phyloP scores from a whole-genome alignment of 1,140 invertebrate species.

The Drosophila biarmipes region DNA sequence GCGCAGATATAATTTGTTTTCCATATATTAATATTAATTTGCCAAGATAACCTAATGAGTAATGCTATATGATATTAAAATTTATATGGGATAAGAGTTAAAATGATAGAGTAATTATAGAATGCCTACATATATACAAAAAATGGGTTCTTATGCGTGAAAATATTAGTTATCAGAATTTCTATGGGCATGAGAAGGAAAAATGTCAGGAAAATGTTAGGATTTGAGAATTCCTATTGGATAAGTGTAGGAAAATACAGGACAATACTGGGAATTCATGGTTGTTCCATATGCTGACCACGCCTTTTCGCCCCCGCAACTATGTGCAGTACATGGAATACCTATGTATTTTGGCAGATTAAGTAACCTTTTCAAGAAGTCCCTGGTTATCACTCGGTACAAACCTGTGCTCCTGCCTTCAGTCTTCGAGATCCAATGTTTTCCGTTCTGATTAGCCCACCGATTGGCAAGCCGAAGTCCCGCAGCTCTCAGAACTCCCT shows the following conservation, averaged over 20 bases:
- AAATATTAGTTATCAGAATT: no score
- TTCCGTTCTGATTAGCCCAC: constrained; percentile 2
- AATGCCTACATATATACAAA: neutral
- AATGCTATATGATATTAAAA: no score
- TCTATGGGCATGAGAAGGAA: no score
- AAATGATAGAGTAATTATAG: no score
- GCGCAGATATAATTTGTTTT: no score
- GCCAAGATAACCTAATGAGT: neutral
- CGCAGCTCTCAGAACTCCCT: neutral
- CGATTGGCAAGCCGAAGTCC: neutral
- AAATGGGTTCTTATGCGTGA: no score
- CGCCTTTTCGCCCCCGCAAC: constrained; percentile 2
- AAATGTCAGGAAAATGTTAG: no score
- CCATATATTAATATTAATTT: neutral
- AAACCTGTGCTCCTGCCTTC: constrained; percentile 25
- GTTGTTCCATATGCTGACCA: neutral
- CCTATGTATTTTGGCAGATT: neutral
- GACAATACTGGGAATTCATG: neutral
- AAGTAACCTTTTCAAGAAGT: no score
- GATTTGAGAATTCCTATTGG: no score
- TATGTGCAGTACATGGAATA: no score
- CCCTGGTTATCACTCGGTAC: neutral
- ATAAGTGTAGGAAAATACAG: no score
- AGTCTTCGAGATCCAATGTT: constrained; percentile 27
- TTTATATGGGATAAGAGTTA: no score